A percentile compares a stretch with the other conserved stretches of the same genome.
phyloP scores from a whole-genome alignment of 1,140 invertebrate species.

The Dinoponera quadriceps region DNA sequence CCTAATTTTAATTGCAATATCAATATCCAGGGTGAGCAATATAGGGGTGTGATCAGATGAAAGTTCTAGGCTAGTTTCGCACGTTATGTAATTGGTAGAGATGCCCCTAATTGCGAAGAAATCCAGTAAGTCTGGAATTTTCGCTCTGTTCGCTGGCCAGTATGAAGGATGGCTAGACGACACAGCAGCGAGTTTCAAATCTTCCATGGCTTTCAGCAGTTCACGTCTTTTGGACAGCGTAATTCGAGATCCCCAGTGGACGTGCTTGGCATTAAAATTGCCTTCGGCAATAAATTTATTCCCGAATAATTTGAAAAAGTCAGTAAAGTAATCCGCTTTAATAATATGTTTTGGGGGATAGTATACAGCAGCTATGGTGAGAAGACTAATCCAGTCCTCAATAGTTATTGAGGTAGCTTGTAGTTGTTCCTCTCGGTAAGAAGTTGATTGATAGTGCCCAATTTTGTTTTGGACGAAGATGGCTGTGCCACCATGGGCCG shows the following conservation, averaged over 20 bases:
- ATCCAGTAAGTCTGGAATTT: constrained; percentile 79
- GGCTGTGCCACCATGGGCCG: constrained; percentile 69
- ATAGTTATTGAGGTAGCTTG: constrained; percentile 54
- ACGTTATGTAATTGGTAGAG: constrained; percentile 46
- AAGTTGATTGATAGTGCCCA: constrained; percentile 16
- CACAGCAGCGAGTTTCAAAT: constrained; percentile 64
- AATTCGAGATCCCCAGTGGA: constrained; percentile 80
- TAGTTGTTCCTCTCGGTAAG: constrained; percentile 26
- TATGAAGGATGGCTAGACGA: constrained; percentile 81
- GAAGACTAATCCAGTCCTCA: neutral
- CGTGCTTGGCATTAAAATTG: constrained; percentile 83
- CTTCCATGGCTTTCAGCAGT: constrained; percentile 70
- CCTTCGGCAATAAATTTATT: constrained; percentile 75
- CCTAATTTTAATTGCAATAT: neutral
- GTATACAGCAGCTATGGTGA: constrained; percentile 65
- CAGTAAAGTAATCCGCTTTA: constrained; percentile 55
- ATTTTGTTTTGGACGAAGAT: constrained; percentile 64
- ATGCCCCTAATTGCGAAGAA: constrained; percentile 76
- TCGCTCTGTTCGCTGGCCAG: constrained; percentile 78
- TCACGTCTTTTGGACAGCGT: constrained; percentile 74
- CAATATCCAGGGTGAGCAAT: constrained; percentile 32
- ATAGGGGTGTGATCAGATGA: constrained; percentile 74
- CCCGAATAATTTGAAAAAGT: constrained; percentile 67
- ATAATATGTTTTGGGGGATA: constrained; percentile 62
- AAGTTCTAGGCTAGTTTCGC: constrained; percentile 47